phyloP scores from a whole-genome alignment of 2,113 vertebrate species.

The Cyprinus carpio region DNA sequence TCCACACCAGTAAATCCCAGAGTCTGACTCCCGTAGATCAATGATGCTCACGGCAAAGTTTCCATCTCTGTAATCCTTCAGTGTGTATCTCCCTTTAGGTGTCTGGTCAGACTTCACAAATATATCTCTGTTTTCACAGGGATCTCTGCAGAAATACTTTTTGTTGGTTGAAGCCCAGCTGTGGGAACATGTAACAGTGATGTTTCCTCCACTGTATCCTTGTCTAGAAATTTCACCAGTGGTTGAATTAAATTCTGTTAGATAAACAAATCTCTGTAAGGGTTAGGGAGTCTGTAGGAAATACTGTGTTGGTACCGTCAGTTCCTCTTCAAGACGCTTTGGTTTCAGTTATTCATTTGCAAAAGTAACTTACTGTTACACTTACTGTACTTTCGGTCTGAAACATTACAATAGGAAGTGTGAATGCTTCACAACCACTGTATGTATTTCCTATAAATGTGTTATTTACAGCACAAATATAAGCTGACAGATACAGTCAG shows the following conservation, averaged over 20 bases:
- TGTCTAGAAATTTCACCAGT: not conserved
- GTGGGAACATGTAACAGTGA: not conserved
- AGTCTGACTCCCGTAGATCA: constrained; percentile 11
- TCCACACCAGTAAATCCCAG: constrained; percentile 25
- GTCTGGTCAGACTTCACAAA: not conserved
- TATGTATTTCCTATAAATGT: not conserved
- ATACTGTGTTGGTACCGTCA: not conserved
- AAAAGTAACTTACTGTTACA: not conserved
- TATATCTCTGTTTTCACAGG: not conserved
- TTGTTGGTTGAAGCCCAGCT: not conserved
- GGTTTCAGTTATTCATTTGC: constrained; percentile 8
- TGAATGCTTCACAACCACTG: not conserved
- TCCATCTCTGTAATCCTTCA: not conserved
- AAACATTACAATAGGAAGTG: not conserved
- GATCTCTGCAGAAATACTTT: constrained; percentile 38
- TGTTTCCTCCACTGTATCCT: not conserved
- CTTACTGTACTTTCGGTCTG: not conserved
- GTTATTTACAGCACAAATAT: not conserved
- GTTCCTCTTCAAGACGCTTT: not conserved
- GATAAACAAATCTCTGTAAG: not conserved
- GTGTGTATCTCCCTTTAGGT: not conserved
- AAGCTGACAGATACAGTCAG: not conserved
- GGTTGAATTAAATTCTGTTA: constrained; percentile 9
- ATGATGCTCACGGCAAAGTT: not conserved
- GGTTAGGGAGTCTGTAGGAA: not conserved